These are phyloP conservation scores for Danaus melanippus DNA, from an alignment of 1,140 invertebrate species.

Conservation along the genomic window DNA sequence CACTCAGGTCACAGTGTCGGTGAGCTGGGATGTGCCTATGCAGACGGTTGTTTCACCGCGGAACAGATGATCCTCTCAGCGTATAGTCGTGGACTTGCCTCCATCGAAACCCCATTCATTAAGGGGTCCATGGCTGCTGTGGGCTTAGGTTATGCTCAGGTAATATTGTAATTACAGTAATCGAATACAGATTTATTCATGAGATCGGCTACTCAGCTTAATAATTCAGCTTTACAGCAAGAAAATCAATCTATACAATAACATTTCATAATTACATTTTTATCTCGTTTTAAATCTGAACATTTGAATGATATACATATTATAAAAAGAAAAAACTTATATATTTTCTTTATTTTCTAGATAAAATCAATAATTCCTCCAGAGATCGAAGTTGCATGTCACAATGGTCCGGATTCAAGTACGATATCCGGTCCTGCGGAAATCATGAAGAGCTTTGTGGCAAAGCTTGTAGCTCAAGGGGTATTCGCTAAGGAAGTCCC, in stretches of 20 bases:
- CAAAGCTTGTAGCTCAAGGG: slow-evolving; percentile 78
- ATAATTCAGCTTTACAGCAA: too few relatives aligned
- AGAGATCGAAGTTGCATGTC: slow-evolving; percentile 86
- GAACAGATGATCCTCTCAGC: slow-evolving; percentile 88
- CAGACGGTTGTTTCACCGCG: slow-evolving; percentile 86
- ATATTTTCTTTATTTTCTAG: slow-evolving; percentile 18
- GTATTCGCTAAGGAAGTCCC: slow-evolving; percentile 89
- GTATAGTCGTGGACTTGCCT: slow-evolving; percentile 89
- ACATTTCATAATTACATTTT: too few relatives aligned
- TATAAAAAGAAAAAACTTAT: too few relatives aligned
- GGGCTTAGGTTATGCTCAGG: slow-evolving; percentile 76
- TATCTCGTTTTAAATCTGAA: too few relatives aligned
- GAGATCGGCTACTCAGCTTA: too few relatives aligned
- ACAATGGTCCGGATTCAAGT: slow-evolving; percentile 87
- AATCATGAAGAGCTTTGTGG: slow-evolving; percentile 79
- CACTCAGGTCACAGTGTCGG: slow-evolving; percentile 83
- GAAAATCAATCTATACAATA: too few relatives aligned
- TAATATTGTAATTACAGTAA: slow-evolving; percentile 27
- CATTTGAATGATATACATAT: too few relatives aligned
- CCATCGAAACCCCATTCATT: slow-evolving; percentile 83
- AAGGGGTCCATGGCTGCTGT: slow-evolving; percentile 89
- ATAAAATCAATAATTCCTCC: slow-evolving; percentile 76
- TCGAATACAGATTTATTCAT: too few relatives aligned
- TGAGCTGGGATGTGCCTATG: slow-evolving; percentile 91
- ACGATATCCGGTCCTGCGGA: slow-evolving; percentile 89